Evolutionary conservation across 23 tunicate species (phyloP).

Genomic region (Styela clava): DNA sequence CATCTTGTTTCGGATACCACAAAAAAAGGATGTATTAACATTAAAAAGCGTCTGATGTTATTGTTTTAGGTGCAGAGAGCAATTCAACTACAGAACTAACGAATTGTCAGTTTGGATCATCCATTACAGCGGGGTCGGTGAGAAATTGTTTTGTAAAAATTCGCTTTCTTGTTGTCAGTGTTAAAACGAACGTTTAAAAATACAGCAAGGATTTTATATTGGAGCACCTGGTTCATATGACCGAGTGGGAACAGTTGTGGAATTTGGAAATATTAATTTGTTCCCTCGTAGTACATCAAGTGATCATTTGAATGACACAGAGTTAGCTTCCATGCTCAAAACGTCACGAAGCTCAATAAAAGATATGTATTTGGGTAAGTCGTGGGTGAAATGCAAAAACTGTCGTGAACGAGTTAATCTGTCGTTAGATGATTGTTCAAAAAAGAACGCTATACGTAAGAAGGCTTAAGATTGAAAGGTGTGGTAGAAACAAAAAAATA

Average conservation of each 20-base stretch:
- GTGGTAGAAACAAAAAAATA: too few relatives aligned
- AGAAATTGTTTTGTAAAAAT: neutral
- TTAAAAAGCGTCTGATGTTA: too few relatives aligned
- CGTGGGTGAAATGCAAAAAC: neutral
- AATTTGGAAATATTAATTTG: neutral
- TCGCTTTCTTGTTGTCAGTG: neutral
- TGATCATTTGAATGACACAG: conserved; percentile 18
- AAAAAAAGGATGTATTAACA: neutral
- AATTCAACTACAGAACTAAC: conserved; percentile 28
- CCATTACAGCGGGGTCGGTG: neutral
- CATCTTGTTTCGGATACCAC: neutral
- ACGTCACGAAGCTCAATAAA: neutral
- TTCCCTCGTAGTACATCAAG: neutral
- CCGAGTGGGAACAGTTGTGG: conserved; percentile 36
- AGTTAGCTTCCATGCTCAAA: neutral
- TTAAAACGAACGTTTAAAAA: neutral
- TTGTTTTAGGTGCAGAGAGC: neutral
- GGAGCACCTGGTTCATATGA: conserved; percentile 61
- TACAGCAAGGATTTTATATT: conserved; percentile 19
- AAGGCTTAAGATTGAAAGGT: too few relatives aligned
- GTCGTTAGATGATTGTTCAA: too few relatives aligned
- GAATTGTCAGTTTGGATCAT: conserved; percentile 34
- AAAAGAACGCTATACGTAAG: too few relatives aligned
- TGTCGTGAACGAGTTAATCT: neutral
- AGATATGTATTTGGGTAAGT: conserved; percentile 23